phyloP scores from a whole-genome alignment of 37 sponge, comb jelly and placozoan genomes.

The Ephydatia muelleri region DNA sequence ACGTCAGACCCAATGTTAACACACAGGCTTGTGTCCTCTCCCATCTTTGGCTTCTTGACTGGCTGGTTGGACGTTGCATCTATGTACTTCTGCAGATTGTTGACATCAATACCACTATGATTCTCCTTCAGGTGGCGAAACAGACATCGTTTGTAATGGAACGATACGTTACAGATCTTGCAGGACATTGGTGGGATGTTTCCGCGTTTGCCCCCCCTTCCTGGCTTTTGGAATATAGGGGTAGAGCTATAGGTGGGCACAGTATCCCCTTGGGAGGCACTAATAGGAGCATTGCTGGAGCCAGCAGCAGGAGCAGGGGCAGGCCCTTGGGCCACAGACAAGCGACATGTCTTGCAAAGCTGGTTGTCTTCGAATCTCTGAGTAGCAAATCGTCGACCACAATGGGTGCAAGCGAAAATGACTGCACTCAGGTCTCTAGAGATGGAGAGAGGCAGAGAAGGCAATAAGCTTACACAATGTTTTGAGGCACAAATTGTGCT shows the following conservation, averaged over 20 bases:
- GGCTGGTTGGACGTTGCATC: background rate
- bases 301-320: too few relatives aligned
- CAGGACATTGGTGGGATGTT: conserved; percentile 45
- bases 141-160: conserved; percentile 60
- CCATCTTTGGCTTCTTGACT: background rate
- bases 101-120: conserved; percentile 30
- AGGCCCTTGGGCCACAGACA: background rate
- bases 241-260: conserved; percentile 5
- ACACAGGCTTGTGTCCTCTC: conserved; percentile 22
- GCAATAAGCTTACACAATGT: too few relatives aligned
- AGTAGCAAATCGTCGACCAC: conserved; percentile 46
- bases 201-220: background rate
- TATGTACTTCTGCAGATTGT: conserved; percentile 41
- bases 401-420: conserved; percentile 19
- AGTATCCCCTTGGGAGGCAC: too few relatives aligned
- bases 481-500: too few relatives aligned
- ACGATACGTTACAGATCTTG: conserved; percentile 50
- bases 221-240: background rate
- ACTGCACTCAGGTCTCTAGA: conserved; percentile 6
- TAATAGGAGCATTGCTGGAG: too few relatives aligned
- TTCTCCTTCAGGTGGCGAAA: conserved; percentile 61
- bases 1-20: conserved; percentile 34
- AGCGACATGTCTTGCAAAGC: conserved; percentile 15
- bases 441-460: too few relatives aligned
- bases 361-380: background rate